These are phyloP conservation scores for Odontomyia ornata DNA, from an alignment of 2,888 invertebrate species.

Conservation along the genomic window DNA sequence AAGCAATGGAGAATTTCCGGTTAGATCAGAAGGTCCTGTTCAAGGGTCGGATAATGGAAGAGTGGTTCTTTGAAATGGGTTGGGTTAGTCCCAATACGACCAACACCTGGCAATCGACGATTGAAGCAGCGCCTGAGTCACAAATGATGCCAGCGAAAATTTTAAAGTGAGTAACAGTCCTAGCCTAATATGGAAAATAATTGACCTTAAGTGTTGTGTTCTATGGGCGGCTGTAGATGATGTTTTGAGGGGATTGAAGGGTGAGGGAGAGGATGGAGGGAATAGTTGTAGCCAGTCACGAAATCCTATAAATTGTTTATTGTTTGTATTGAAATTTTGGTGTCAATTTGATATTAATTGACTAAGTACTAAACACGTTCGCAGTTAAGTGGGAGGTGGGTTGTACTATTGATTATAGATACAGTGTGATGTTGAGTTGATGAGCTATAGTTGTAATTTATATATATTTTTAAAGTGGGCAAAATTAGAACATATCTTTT, in stretches of 20 bases:
- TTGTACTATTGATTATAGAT: no score
- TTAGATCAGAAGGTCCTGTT: conserved; percentile 85
- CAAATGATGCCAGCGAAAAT: conserved; percentile 99
- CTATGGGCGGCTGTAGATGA: not conserved
- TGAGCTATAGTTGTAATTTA: no score
- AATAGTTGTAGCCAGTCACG: conserved; percentile 6
- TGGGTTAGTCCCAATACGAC: conserved; percentile 98
- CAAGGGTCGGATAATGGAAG: conserved; percentile 92
- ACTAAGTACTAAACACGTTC: no score
- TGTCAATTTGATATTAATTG: no score
- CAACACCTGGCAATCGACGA: conserved; percentile 98
- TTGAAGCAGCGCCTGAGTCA: conserved; percentile 98
- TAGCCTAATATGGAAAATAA: not conserved
- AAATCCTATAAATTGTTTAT: not conserved
- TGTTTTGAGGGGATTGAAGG: not conserved
- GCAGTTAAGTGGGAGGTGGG: no score
- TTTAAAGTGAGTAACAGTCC: conserved; percentile 76
- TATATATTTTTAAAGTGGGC: no score
- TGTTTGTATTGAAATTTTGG: not conserved
- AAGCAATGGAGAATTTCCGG: conserved; percentile 95
- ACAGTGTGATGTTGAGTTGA: no score
- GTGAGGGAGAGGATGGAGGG: not conserved
- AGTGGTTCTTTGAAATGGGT: conserved; percentile 99
- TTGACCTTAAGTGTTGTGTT: conserved; percentile 12
- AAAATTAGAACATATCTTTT: no score